These are phyloP conservation scores for Nowickia ferox DNA, from an alignment of 2,888 invertebrate genomes.

Conservation along the genomic window DNA sequence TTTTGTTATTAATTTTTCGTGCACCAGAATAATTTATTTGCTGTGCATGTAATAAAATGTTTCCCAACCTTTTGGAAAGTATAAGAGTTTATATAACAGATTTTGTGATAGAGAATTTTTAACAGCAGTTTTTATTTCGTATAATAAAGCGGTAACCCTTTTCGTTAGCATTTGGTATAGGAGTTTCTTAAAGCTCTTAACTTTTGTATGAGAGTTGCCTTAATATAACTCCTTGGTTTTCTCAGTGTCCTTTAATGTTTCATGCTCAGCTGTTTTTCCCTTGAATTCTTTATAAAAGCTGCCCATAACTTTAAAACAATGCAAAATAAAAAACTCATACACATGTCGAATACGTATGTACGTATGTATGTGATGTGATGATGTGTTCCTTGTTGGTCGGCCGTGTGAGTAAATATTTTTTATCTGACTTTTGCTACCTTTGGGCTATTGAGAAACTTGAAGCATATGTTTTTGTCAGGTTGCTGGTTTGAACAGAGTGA, in stretches of 20 bases:
- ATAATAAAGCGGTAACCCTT: not conserved
- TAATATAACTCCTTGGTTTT: not conserved
- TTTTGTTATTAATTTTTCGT: no score
- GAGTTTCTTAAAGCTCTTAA: not conserved
- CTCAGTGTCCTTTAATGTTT: conserved; percentile 8
- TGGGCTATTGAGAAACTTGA: conserved; percentile 15
- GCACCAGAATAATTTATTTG: no score
- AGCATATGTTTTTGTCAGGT: conserved; percentile 55
- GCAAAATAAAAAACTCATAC: conserved; percentile 37
- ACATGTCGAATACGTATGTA: conserved; percentile 20
- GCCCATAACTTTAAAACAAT: not conserved
- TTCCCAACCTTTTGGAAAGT: no score
- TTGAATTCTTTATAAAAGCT: conserved; percentile 32
- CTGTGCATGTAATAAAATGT: no score
- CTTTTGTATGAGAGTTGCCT: not conserved
- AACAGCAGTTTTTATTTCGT: no score
- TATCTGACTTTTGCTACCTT: conserved; percentile 49
- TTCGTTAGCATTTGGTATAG: not conserved
- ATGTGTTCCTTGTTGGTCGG: not conserved
- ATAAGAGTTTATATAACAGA: no score
- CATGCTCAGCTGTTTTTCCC: conserved; percentile 35
- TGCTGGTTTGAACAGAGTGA: not conserved
- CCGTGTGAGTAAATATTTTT: conserved; percentile 21
- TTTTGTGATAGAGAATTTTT: no score
- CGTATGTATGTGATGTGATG: not conserved